Evolutionary conservation across 1,140 invertebrate genomes (phyloP).

Genomic region (Gryllus bimaculatus): DNA sequence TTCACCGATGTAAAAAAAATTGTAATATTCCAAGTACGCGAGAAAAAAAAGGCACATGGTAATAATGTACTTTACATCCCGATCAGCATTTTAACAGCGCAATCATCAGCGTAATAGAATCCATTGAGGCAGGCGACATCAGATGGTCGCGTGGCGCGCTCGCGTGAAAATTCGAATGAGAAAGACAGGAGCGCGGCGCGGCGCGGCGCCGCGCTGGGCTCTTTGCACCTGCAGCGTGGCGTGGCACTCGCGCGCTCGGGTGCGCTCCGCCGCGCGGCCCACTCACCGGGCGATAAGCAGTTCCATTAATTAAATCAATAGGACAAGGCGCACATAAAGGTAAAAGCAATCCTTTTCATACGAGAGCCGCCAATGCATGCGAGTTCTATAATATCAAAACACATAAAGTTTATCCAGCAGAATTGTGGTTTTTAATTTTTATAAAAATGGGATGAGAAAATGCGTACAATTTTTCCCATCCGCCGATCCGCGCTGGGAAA

Average conservation of each 20-base stretch:
- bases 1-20: too few species aligned
- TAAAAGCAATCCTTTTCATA: not conserved
- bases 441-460: slow-evolving; percentile 5
- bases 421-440: slow-evolving; percentile 6
- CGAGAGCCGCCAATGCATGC: not conserved
- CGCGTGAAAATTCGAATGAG: too few species aligned
- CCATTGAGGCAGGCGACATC: too few species aligned
- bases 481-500: not conserved
- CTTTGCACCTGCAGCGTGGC: not conserved
- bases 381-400: slow-evolving; percentile 5
- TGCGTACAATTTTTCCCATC: not conserved
- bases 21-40: too few species aligned
- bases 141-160: too few species aligned
- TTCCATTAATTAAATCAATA: slow-evolving; percentile 6
- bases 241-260: not conserved
- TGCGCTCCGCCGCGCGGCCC: too few species aligned
- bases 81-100: too few species aligned
- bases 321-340: not conserved
- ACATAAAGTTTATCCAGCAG: slow-evolving; percentile 4
- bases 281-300: not conserved
- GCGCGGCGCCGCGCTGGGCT: too few species aligned
- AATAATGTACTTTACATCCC: too few species aligned
- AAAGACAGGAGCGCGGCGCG: too few species aligned
- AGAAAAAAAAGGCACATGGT: too few species aligned
- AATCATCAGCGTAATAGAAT: too few species aligned